Conservation (phyloP, 2,113 vertebrate genomes). For the Rhinoderma darwinii region DNA sequence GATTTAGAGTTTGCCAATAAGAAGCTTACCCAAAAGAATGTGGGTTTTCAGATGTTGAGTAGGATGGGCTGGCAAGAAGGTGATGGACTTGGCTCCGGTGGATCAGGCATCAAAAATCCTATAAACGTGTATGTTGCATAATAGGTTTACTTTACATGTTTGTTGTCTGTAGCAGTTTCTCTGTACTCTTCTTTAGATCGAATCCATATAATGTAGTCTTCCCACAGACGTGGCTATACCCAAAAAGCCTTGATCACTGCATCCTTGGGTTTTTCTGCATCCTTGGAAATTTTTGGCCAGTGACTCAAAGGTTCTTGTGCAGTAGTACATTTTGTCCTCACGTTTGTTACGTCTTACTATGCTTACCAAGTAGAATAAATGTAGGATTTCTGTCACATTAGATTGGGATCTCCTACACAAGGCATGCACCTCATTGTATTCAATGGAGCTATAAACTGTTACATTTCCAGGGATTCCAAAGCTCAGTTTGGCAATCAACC, state of each 20-base stretch:
- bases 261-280: neutral
- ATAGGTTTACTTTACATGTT: neutral
- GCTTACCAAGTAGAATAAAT: neutral
- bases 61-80: constrained; percentile 99
- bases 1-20: constrained; percentile 74
- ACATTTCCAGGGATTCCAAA: neutral
- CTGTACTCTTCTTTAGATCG: neutral
- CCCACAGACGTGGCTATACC: neutral
- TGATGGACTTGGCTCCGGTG: constrained; percentile 85
- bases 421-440: neutral
- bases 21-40: constrained; percentile 90
- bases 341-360: neutral
- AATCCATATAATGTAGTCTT: neutral
- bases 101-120: constrained; percentile 89
- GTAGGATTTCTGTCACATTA: neutral
- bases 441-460: neutral
- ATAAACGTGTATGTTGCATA: constrained; percentile 78
- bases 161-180: neutral
- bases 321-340: neutral
- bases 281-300: neutral
- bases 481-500: neutral
- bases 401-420: neutral
- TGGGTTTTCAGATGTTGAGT: constrained; percentile 97
- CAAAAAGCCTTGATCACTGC: neutral
- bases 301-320: neutral